Conservation (phyloP, 2,113 vertebrate genomes). For the Perognathus longimembris region DNA sequence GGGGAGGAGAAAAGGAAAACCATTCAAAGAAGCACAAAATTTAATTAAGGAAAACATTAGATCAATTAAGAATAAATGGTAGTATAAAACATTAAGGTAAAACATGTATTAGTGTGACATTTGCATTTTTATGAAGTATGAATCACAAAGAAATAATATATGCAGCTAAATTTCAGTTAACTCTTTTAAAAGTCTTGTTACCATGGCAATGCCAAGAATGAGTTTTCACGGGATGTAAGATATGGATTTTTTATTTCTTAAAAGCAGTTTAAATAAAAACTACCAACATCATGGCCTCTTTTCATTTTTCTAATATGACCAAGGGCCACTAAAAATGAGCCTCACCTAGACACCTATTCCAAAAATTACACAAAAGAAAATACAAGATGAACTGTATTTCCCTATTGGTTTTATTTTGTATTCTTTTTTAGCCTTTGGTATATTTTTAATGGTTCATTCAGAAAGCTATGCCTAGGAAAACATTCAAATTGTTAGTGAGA, state of each 20-base stretch:
- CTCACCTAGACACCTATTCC: conserved; percentile 74
- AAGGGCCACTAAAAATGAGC: conserved; percentile 84
- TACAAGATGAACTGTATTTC: conserved; percentile 39
- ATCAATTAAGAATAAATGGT: conserved; percentile 87
- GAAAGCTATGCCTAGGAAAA: conserved; percentile 69
- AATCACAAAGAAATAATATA: conserved; percentile 90
- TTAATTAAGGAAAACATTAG: conserved; percentile 88
- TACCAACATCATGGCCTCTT: conserved; percentile 83
- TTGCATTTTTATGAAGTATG: conserved; percentile 91
- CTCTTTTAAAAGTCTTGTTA: conserved; percentile 89
- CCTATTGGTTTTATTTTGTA: conserved; percentile 38
- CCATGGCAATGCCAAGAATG: conserved; percentile 88
- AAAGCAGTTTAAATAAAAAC: conserved; percentile 88
- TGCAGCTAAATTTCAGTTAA: conserved; percentile 90
- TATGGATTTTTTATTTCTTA: conserved; percentile 83
- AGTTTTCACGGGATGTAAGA: conserved; percentile 88
- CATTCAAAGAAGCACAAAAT: conserved; percentile 84
- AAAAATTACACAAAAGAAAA: conserved; percentile 60
- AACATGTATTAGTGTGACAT: conserved; percentile 89
- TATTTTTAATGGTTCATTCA: conserved; percentile 76
- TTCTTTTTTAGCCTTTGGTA: conserved; percentile 58
- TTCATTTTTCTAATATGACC: conserved; percentile 85
- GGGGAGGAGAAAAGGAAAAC: conserved; percentile 64
- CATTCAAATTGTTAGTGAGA: conserved; percentile 78
- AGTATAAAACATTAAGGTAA: conserved; percentile 89